phyloP scores from a whole-genome alignment of 2,888 invertebrate genomes.

The Xestia c-nigrum region DNA sequence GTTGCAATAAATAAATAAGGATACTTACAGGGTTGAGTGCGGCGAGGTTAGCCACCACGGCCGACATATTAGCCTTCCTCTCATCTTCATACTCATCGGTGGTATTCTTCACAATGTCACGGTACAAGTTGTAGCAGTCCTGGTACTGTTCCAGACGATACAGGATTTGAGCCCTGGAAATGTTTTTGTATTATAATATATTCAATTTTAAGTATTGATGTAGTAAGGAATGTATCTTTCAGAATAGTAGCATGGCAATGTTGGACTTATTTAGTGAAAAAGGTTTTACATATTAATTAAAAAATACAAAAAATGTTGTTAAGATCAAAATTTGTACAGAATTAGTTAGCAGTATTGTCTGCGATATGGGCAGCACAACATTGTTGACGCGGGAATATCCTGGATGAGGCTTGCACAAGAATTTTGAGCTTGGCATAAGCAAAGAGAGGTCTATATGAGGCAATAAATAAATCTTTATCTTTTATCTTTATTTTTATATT shows the following conservation, averaged over 20 bases:
- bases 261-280: background rate
- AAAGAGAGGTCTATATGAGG: no score
- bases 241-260: background rate
- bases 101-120: slow-evolving; percentile 97
- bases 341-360: no score
- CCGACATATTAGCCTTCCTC: slow-evolving; percentile 97
- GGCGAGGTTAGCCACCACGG: slow-evolving; percentile 96
- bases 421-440: no score
- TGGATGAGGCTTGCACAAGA: no score
- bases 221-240: background rate
- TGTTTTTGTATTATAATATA: background rate
- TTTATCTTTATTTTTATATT: no score
- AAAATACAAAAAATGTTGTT: no score
- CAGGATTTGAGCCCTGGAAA: slow-evolving; percentile 94
- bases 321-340: no score
- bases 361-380: no score
- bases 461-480: no score
- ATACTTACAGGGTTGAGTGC: slow-evolving; percentile 91
- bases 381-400: no score
- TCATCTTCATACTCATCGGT: slow-evolving; percentile 99
- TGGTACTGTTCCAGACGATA: slow-evolving; percentile 96
- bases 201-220: background rate
- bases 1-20: background rate
- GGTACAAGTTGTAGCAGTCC: slow-evolving; percentile 96
- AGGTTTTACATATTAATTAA: background rate